phyloP scores from a whole-genome alignment of 2,888 invertebrate species.

The Lepidocyrtinus sp. region DNA sequence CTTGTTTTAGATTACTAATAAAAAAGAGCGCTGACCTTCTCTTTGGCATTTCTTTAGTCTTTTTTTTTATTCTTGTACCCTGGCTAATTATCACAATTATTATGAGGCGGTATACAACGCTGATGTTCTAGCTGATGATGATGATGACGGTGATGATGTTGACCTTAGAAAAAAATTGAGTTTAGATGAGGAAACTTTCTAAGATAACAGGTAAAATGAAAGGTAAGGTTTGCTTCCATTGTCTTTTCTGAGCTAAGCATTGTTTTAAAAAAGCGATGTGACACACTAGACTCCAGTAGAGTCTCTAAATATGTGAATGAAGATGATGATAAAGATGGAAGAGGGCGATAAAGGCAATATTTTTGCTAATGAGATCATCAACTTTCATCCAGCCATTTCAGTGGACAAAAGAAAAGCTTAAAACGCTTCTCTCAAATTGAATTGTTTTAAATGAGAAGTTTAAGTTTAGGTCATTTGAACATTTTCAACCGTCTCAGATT shows the following conservation, averaged over 20 bases:
- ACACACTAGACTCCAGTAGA: neutral
- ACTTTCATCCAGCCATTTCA: neutral
- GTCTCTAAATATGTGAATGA: neutral
- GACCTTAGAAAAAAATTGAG: neutral
- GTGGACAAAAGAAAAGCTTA: slow-evolving; percentile 1
- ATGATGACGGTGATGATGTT: slow-evolving; percentile 7
- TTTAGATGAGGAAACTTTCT: neutral
- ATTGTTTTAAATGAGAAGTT: neutral
- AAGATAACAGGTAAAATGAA: neutral
- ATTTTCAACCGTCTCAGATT: too few relatives aligned
- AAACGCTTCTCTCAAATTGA: neutral
- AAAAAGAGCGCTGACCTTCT: slow-evolving; percentile 2
- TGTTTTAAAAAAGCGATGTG: neutral
- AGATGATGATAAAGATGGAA: slow-evolving; percentile 4
- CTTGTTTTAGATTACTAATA: neutral
- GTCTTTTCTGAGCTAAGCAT: neutral
- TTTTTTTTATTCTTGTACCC: neutral
- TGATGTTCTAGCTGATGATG: neutral
- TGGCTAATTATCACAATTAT: neutral
- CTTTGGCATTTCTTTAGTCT: slow-evolving; percentile 6
- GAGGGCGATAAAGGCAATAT: slow-evolving; percentile 5
- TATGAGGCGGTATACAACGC: neutral
- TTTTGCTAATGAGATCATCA: slow-evolving; percentile 18
- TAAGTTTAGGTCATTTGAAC: neutral
- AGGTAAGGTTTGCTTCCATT: neutral